phyloP scores from a whole-genome alignment of 1,140 invertebrate species.

The Propsilocerus akamusi region DNA sequence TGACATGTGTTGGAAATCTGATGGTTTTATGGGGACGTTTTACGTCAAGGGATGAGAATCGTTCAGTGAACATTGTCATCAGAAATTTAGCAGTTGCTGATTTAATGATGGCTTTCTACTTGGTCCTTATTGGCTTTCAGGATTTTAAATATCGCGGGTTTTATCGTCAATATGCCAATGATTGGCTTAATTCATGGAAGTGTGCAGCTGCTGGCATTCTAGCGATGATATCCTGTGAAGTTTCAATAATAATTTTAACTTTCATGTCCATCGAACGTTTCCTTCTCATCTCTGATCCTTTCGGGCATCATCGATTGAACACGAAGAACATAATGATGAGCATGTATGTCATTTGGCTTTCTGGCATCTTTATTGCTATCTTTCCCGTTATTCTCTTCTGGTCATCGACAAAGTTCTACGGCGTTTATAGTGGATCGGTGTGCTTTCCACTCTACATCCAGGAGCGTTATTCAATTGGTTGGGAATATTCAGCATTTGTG shows the following conservation, averaged over 20 bases:
- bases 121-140: slow-evolving; percentile 45
- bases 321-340: slow-evolving; percentile 30
- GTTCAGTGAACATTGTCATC: slow-evolving; percentile 40
- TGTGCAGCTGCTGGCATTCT: slow-evolving; percentile 42
- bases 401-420: slow-evolving; percentile 45
- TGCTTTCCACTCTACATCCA: slow-evolving; percentile 58
- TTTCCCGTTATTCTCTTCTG: slow-evolving; percentile 46
- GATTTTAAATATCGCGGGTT: slow-evolving; percentile 41
- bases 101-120: slow-evolving; percentile 60
- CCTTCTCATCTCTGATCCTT: slow-evolving; percentile 45
- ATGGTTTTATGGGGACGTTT: slow-evolving; percentile 48
- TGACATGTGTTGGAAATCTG: slow-evolving; percentile 45
- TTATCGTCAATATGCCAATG: slow-evolving; percentile 36
- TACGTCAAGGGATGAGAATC: slow-evolving; percentile 36
- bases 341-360: slow-evolving; percentile 40
- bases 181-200: slow-evolving; percentile 48
- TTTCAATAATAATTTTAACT: slow-evolving; percentile 53
- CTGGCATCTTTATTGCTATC: slow-evolving; percentile 39
- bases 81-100: slow-evolving; percentile 60
- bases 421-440: slow-evolving; percentile 37
- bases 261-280: slow-evolving; percentile 62
- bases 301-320: slow-evolving; percentile 36
- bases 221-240: slow-evolving; percentile 50
- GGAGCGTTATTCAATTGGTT: slow-evolving; percentile 45
- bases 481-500: slow-evolving; percentile 57